Percentiles rank a stretch among this genome's conserved stretches.
These are phyloP conservation scores for Turritopsis rubra DNA, from an alignment of 30 jellyfish, hydroid and myxozoan species.

Conservation along the genomic window DNA sequence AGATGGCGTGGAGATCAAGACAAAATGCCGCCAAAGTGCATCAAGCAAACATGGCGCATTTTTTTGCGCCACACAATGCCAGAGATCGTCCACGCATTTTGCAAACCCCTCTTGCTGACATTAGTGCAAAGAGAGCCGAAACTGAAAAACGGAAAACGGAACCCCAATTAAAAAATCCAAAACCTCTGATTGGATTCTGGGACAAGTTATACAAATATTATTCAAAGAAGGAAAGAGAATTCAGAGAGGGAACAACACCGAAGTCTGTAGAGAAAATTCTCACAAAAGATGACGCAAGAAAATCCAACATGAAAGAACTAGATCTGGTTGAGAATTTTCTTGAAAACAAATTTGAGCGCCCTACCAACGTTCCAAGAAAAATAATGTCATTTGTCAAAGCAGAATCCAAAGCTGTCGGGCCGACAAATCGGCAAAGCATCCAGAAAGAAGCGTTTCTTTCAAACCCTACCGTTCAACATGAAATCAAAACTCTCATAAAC, in stretches of 20 bases:
- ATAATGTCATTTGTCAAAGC: background rate
- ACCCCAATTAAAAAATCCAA: no score
- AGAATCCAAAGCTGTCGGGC: background rate
- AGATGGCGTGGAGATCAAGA: background rate
- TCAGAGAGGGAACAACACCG: slow-evolving; percentile 1
- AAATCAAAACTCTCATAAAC: background rate
- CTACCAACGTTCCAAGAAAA: background rate
- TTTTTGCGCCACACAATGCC: background rate
- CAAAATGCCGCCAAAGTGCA: slow-evolving; percentile 9
- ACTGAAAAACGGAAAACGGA: no score
- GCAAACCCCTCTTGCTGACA: background rate
- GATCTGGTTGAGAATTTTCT: slow-evolving; percentile 12
- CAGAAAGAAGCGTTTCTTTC: background rate
- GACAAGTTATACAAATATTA: slow-evolving; percentile 18
- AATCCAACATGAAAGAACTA: background rate
- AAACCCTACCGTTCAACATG: background rate
- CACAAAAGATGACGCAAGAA: background rate
- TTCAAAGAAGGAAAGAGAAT: slow-evolving; percentile 14
- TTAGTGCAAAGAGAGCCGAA: background rate
- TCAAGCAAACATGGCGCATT: background rate
- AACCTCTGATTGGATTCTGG: slow-evolving; percentile 20
- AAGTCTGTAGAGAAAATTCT: background rate
- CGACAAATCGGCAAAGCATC: background rate
- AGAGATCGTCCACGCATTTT: background rate
- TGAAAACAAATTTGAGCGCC: background rate